Evolutionary conservation across 2,797 vertebrate species (phyloP).

Genomic region (Ctenochaetus hawaiiensis): DNA sequence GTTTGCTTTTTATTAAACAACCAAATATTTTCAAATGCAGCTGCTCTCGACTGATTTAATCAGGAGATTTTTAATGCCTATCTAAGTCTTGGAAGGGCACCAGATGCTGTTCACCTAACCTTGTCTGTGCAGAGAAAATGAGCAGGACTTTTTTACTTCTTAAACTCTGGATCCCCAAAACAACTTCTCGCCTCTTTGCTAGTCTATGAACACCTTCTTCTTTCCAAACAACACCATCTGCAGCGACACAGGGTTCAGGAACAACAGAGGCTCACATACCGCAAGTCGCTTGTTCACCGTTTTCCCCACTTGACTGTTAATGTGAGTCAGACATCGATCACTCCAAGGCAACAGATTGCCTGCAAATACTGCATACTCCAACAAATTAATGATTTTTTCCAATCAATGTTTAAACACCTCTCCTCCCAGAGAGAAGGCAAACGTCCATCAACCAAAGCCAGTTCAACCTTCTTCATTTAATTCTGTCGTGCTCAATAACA

Average conservation of each 20-base stretch:
- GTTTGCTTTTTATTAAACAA: not conserved
- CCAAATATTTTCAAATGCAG: not conserved
- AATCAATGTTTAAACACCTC: conserved; percentile 71
- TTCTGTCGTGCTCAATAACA: conserved; percentile 56
- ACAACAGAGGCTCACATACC: conserved; percentile 20
- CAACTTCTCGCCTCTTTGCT: not conserved
- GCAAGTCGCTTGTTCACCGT: conserved; percentile 24
- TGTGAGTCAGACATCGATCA: conserved; percentile 70
- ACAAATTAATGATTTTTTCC: conserved; percentile 72
- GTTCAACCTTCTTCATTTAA: conserved; percentile 60
- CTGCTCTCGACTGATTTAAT: not conserved
- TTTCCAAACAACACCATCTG: conserved; percentile 17
- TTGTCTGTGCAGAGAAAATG: not conserved
- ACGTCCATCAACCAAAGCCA: conserved; percentile 65
- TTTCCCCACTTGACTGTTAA: conserved; percentile 59
- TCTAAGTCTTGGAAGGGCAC: not conserved
- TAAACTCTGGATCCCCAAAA: not conserved
- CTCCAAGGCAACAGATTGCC: conserved; percentile 63
- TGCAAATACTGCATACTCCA: conserved; percentile 68
- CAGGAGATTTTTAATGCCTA: not conserved
- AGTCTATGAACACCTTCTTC: not conserved
- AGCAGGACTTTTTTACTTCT: too few relatives aligned
- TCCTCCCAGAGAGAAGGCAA: conserved; percentile 59
- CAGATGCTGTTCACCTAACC: not conserved
- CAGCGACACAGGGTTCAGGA: conserved; percentile 10